These are phyloP conservation scores for Dreissena rostriformis DNA, from an alignment of 1,140 invertebrate genomes.

Conservation along the genomic window DNA sequence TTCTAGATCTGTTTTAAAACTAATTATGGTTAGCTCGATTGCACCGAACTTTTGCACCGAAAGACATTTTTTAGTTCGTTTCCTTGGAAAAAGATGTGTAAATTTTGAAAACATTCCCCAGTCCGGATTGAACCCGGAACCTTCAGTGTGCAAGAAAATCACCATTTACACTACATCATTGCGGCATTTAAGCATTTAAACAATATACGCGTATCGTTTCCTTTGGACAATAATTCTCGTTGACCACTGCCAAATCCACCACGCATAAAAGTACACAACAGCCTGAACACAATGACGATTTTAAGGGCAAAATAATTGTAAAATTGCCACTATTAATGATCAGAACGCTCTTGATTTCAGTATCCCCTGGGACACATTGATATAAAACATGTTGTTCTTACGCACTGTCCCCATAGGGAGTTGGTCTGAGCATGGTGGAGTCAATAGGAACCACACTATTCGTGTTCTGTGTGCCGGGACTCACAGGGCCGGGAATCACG, in stretches of 20 bases:
- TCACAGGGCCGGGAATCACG: not conserved
- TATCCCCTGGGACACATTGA: not conserved
- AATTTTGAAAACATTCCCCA: not conserved
- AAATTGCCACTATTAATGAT: not conserved
- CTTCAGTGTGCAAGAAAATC: not conserved
- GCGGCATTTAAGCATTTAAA: too few species aligned
- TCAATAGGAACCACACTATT: slow-evolving; percentile 52
- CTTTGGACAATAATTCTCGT: too few species aligned
- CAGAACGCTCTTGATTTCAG: not conserved
- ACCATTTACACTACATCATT: not conserved
- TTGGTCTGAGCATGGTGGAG: slow-evolving; percentile 46
- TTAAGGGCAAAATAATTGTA: not conserved
- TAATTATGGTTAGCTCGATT: not conserved
- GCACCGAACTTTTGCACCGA: not conserved
- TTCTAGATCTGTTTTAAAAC: not conserved
- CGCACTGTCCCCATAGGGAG: slow-evolving; percentile 53
- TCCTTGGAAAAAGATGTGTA: too few species aligned
- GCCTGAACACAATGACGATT: not conserved
- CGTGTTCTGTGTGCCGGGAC: slow-evolving; percentile 38
- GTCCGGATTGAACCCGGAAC: not conserved
- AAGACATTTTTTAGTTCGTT: not conserved
- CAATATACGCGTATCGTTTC: too few species aligned
- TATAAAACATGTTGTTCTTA: not conserved
- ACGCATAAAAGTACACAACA: not conserved
- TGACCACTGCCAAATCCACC: not conserved